Evolutionary conservation across 30 jellyfish, hydroid and myxozoan species (phyloP).

Genomic region (Clytia hemisphaerica): DNA sequence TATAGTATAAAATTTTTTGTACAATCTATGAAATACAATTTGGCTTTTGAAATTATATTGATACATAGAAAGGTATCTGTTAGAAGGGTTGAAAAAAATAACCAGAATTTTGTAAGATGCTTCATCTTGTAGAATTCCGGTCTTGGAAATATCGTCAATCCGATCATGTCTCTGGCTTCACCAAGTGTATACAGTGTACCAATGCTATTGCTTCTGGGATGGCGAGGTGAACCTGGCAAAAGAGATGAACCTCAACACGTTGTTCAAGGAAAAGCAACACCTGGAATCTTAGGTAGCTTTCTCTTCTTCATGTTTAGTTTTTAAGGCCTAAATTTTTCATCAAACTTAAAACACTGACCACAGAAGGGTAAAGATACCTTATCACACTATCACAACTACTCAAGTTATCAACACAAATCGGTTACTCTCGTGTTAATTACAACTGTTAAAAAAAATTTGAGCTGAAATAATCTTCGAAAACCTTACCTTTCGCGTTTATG

Average conservation of each 20-base stretch:
- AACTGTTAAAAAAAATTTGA: too few species aligned
- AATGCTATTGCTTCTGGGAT: slow-evolving; percentile 89
- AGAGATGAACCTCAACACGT: slow-evolving; percentile 99
- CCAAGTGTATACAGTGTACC: slow-evolving; percentile 99
- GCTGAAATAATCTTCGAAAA: too few species aligned
- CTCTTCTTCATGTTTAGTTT: neutral
- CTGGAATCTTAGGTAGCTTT: slow-evolving; percentile 88
- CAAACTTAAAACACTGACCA: too few species aligned
- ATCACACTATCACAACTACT: too few species aligned
- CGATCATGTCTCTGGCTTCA: slow-evolving; percentile 94
- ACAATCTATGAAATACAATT: neutral
- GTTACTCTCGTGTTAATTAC: too few species aligned
- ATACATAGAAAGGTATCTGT: neutral
- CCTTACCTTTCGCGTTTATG: too few species aligned
- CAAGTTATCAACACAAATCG: too few species aligned
- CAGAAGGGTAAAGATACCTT: too few species aligned
- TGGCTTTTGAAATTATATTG: neutral
- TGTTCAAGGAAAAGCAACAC: slow-evolving; percentile 96
- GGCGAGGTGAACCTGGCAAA: slow-evolving; percentile 99
- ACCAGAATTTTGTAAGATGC: neutral
- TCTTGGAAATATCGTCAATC: slow-evolving; percentile 94
- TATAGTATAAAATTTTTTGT: neutral
- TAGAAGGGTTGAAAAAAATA: too few species aligned
- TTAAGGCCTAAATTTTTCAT: neutral
- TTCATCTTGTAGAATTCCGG: slow-evolving; percentile 76